A percentile compares a stretch with the other conserved stretches of the same genome.
These are phyloP conservation scores for Camarhynchus parvulus DNA, from an alignment of 2,113 vertebrate genomes.

Conservation along the genomic window DNA sequence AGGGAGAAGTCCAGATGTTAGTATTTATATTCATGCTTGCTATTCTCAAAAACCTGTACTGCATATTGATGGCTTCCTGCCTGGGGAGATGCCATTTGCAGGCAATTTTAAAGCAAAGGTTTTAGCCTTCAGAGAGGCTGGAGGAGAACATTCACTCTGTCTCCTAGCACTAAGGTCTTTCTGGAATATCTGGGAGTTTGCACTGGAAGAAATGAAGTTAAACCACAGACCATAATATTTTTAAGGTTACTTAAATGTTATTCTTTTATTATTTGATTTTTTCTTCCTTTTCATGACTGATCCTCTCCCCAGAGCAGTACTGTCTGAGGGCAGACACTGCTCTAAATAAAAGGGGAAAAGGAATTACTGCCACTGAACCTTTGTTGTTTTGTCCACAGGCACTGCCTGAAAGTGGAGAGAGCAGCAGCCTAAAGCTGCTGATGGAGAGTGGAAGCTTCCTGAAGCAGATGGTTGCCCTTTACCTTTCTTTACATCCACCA, in stretches of 20 bases:
- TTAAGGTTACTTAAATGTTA: background rate
- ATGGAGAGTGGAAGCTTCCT: background rate
- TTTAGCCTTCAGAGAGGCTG: background rate
- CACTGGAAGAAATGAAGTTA: background rate
- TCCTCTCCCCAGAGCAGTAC: background rate
- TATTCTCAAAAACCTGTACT: background rate
- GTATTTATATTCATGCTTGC: slow-evolving; percentile 28
- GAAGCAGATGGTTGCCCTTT: background rate
- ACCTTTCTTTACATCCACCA: slow-evolving; percentile 33
- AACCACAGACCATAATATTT: background rate
- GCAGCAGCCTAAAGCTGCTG: background rate
- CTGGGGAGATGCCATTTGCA: background rate
- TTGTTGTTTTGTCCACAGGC: background rate
- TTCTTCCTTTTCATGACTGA: background rate
- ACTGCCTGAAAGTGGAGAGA: background rate
- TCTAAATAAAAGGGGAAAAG: background rate
- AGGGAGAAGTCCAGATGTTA: slow-evolving; percentile 36
- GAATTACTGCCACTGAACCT: background rate
- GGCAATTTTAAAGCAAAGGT: background rate
- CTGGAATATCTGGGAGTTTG: background rate
- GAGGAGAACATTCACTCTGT: background rate
- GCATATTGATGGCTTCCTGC: slow-evolving; percentile 39
- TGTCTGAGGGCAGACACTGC: background rate
- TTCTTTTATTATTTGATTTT: background rate
- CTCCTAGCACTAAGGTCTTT: background rate